These are phyloP conservation scores for Novumbra hubbsi DNA, from an alignment of 2,797 vertebrate genomes.

Conservation along the genomic window DNA sequence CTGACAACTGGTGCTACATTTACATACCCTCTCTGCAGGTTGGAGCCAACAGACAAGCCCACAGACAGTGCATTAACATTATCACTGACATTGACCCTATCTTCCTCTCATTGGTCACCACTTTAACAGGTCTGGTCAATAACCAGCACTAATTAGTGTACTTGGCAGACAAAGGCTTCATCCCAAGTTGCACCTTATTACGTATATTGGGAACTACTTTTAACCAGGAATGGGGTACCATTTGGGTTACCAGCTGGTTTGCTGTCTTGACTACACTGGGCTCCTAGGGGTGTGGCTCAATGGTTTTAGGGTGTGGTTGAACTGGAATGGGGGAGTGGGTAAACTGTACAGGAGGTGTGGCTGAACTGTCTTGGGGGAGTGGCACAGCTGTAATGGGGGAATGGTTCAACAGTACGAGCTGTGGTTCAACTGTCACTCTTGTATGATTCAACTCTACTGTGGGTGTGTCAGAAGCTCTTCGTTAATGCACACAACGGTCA, in stretches of 20 bases:
- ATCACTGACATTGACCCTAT: slow-evolving; percentile 18
- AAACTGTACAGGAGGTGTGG: not conserved
- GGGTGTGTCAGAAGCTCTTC: not conserved
- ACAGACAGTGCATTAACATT: slow-evolving; percentile 14
- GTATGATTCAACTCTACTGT: not conserved
- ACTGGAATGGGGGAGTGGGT: not conserved
- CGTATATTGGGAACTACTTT: not conserved
- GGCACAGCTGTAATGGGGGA: slow-evolving; percentile 5
- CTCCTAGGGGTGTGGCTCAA: slow-evolving; percentile 1
- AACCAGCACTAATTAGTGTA: slow-evolving; percentile 27
- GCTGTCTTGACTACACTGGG: slow-evolving; percentile 5
- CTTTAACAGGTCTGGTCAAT: slow-evolving; percentile 14
- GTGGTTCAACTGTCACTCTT: not conserved
- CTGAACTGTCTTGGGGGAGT: not conserved
- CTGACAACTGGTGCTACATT: slow-evolving; percentile 1
- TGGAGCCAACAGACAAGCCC: not conserved
- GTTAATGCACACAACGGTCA: slow-evolving; percentile 8
- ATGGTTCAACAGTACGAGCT: too few species aligned
- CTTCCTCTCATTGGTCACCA: not conserved
- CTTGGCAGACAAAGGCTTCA: slow-evolving; percentile 3
- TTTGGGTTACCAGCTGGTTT: not conserved
- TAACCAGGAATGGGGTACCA: not conserved
- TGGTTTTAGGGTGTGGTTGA: not conserved
- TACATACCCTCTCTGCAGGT: slow-evolving; percentile 10
- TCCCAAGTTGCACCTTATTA: not conserved